Base-by-base conservation (phyloP, 2,888 invertebrate species). In the Ischnus inquisitorius region DNA sequence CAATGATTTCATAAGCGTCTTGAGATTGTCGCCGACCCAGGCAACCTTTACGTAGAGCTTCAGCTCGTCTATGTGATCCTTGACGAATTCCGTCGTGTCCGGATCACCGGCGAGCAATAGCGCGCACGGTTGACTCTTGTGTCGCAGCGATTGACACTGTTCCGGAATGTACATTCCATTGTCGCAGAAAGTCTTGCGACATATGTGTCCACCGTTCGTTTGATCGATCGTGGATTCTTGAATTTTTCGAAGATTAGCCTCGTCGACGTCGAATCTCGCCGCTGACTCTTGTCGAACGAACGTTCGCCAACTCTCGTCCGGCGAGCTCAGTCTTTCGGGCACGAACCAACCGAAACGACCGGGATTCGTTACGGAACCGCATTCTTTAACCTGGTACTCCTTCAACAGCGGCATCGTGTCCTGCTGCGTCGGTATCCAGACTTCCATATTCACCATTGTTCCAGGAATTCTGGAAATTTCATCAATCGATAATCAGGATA, bases 271-370 rank as follows among this genome's bases (percentile, higher is more conserved):
- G 89, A 96, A 96, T 12, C 93, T 91, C 3, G 92, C 88, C 4
- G 95, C 94, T 3, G 95, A 92, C 3, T 94, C 92, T 10, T 88
- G 90, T 65, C 94, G 92, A 41, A 90, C 88, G 84, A 96, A 95
- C 10, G 95, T 93, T 74, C 94, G 93, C 96, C 96, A 96, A 88
- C 94, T 95, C 79, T 95, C 95, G 92, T 71, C 94, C 82, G 80
- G 89, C 88, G 65, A 88, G 43, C 85, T 91, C 28, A 95, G 88
- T 48, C 91, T 89, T 41, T 90, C 91, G 0, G 96, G 96, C 54
- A 96, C 95, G 89, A 96, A 96, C 96, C 96, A 96, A 4, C 96
- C 95, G 89, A 95, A 96, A 72, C 96, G 94, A 3, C 95, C 96
- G 0, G 95, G 95, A 3, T 94, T 94, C 1, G 94, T 94, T 1